Percentiles rank a stretch among this genome's conserved stretches.
Conservation (phyloP, 2,113 vertebrate genomes). For the Lasiurus borealis region DNA sequence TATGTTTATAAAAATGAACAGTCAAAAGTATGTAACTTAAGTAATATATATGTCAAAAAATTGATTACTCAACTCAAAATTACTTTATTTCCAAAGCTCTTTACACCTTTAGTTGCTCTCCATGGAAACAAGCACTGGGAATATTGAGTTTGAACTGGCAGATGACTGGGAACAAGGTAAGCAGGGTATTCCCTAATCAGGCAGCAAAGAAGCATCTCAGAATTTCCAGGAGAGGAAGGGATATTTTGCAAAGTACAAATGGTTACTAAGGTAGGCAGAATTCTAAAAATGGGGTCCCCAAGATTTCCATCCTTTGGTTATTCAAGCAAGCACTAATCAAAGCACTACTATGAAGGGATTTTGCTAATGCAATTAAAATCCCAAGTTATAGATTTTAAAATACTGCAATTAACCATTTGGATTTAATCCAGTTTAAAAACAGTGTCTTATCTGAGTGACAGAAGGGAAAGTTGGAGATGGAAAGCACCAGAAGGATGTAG, state of each 20-base stretch:
- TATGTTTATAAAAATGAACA: background rate
- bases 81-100: background rate
- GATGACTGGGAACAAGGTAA: background rate
- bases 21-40: background rate
- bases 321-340: background rate
- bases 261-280: background rate
- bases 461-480: background rate
- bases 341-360: background rate
- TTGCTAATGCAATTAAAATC: conserved; percentile 8
- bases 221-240: background rate
- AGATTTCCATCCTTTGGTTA: background rate
- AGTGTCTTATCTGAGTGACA: background rate
- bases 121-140: background rate
- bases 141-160: background rate
- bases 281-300: background rate
- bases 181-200: background rate
- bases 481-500: background rate
- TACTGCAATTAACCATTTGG: background rate
- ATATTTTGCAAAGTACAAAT: background rate
- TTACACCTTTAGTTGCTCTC: accelerated
- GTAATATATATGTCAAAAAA: background rate
- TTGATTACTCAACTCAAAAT: background rate
- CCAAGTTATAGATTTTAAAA: background rate
- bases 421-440: conserved; percentile 11
- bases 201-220: background rate